Conservation (phyloP, 64 coral and sea anemone genomes). For the Porites lutea region DNA sequence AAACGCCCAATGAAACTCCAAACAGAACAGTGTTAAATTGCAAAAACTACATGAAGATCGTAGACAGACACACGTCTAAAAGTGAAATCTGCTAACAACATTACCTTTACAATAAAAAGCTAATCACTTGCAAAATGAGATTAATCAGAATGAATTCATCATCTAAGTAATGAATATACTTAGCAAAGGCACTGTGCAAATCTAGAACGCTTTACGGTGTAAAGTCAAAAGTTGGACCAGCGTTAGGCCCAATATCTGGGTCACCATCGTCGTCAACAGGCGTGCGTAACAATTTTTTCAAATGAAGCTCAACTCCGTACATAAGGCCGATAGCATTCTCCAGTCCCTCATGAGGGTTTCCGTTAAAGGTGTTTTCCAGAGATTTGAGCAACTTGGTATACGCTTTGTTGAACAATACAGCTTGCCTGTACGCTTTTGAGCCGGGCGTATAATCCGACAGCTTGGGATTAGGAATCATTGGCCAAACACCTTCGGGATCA, state of each 20-base stretch:
- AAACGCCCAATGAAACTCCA: too few species aligned
- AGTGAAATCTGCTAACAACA: too few species aligned
- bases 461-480: conserved; percentile 72
- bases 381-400: conserved; percentile 81
- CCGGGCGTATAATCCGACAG: conserved; percentile 57
- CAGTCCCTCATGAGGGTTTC: conserved; percentile 40
- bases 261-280: conserved; percentile 80
- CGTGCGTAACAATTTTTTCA: conserved; percentile 68
- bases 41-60: too few species aligned
- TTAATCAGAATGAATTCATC: too few species aligned
- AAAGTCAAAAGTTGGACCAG: conserved; percentile 69
- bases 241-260: conserved; percentile 84
- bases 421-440: conserved; percentile 15
- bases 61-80: too few species aligned
- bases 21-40: too few species aligned
- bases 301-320: conserved; percentile 64
- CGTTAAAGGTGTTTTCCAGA: conserved; percentile 83
- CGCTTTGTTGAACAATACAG: conserved; percentile 69
- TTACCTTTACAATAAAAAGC: too few species aligned
- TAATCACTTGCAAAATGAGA: too few species aligned
- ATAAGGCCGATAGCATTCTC: conserved; percentile 80
- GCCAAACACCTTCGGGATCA: conserved; percentile 80
- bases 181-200: too few species aligned
- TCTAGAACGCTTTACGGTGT: neutral
- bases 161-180: too few species aligned